Percentiles rank a stretch among this genome's conserved stretches.
These are phyloP conservation scores for Sycophaga agraensis DNA, from an alignment of 1,140 invertebrate species.

Conservation along the genomic window DNA sequence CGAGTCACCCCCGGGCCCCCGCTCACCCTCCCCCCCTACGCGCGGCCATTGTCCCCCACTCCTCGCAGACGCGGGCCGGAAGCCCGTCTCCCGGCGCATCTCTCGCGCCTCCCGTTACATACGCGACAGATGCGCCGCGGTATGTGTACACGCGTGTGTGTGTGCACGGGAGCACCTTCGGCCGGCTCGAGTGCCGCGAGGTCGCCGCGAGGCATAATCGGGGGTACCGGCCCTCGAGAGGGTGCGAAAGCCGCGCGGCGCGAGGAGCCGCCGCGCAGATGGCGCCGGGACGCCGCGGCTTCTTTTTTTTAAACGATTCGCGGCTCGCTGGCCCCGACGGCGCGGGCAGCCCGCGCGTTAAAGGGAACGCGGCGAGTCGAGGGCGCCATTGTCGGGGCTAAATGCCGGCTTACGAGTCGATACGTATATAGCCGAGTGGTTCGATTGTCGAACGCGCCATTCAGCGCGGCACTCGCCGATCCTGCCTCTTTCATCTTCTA, in stretches of 20 bases:
- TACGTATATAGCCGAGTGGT: too few species aligned
- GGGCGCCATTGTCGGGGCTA: too few species aligned
- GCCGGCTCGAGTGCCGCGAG: too few species aligned
- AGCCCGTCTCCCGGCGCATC: background rate
- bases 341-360: too few species aligned
- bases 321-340: background rate
- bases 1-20: slow-evolving; percentile 7
- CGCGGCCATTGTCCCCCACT: too few species aligned
- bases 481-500: too few species aligned
- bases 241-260: background rate
- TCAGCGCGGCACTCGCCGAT: too few species aligned
- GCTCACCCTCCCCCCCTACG: background rate
- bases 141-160: background rate
- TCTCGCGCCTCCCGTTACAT: background rate
- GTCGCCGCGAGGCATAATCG: too few species aligned
- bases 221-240: too few species aligned
- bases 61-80: background rate
- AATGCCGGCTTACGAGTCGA: too few species aligned
- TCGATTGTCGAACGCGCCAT: too few species aligned
- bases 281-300: background rate
- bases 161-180: background rate
- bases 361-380: too few species aligned
- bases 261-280: background rate
- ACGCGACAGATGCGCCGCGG: background rate
- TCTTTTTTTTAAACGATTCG: slow-evolving; percentile 1